Evolutionary conservation across 2,113 vertebrate species (phyloP).

Genomic region (Amazona guildingii): DNA sequence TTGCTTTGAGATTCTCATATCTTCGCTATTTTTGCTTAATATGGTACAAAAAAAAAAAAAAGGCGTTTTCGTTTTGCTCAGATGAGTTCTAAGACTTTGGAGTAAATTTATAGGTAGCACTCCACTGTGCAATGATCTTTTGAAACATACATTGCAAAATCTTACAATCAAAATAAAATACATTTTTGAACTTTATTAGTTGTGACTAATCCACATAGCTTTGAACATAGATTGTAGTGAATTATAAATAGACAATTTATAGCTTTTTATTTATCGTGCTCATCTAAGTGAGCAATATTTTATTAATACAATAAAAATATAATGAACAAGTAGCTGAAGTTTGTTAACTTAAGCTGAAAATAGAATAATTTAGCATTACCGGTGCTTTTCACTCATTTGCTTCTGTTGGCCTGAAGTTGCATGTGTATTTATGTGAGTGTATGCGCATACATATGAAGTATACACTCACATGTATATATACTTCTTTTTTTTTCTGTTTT

Average conservation of each 20-base stretch:
- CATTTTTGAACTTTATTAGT: neutral
- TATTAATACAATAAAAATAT: constrained; percentile 46
- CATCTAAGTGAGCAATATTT: constrained; percentile 50
- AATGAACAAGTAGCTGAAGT: constrained; percentile 39
- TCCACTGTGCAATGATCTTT: neutral
- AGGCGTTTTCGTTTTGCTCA: neutral
- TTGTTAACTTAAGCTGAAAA: constrained; percentile 41
- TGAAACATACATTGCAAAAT: neutral
- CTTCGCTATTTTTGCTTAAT: neutral
- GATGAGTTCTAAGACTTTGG: neutral
- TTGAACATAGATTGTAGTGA: constrained; percentile 44
- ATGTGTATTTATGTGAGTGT: neutral
- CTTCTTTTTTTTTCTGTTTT: neutral
- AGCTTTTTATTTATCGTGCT: constrained; percentile 30
- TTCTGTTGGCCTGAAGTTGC: neutral
- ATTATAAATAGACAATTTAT: constrained; percentile 31
- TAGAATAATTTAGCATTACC: neutral
- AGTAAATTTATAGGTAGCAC: neutral
- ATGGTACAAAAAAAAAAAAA: neutral
- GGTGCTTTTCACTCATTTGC: neutral
- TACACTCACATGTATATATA: neutral
- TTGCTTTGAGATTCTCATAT: neutral
- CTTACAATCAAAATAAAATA: neutral
- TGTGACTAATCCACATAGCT: constrained; percentile 16
- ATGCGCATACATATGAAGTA: neutral